phyloP scores from a whole-genome alignment of 2,797 vertebrate genomes.

The Percopsis omiscomaycus region DNA sequence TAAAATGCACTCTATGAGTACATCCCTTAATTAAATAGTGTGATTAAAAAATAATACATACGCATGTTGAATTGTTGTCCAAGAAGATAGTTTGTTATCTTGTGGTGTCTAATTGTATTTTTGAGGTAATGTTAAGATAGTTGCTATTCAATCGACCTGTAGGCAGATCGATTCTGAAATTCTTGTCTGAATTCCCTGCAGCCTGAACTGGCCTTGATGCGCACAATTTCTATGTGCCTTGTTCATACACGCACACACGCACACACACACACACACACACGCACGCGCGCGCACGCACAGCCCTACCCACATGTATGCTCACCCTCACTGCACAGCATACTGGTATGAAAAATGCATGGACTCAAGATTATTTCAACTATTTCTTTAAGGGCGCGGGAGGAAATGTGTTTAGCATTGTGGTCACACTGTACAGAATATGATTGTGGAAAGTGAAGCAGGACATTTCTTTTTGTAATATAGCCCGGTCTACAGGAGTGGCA shows the following conservation, averaged over 20 bases:
- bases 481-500: too few species aligned
- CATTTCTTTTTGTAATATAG: constrained; percentile 15
- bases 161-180: constrained; percentile 1
- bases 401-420: constrained; percentile 26
- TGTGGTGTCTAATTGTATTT: not conserved
- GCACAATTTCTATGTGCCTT: constrained; percentile 5
- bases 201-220: constrained; percentile 7
- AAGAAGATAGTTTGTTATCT: not conserved
- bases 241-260: constrained; percentile 8
- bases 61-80: constrained; percentile 1
- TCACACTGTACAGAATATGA: constrained; percentile 6
- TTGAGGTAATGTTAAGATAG: constrained; percentile 2
- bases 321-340: not conserved
- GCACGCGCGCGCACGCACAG: constrained; percentile 8
- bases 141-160: not conserved
- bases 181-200: constrained; percentile 13
- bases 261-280: constrained; percentile 4
- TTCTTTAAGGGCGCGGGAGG: constrained; percentile 19
- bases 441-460: constrained; percentile 1
- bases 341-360: constrained; percentile 16
- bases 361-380: constrained; percentile 9
- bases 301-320: constrained; percentile 6
- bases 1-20: too few species aligned
- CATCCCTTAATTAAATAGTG: too few species aligned
- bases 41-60: too few species aligned